Evolutionary conservation across 2,888 invertebrate genomes (phyloP), one percentile per base, ranked within the genome.

Genomic region (Rotaria socialis): DNA sequence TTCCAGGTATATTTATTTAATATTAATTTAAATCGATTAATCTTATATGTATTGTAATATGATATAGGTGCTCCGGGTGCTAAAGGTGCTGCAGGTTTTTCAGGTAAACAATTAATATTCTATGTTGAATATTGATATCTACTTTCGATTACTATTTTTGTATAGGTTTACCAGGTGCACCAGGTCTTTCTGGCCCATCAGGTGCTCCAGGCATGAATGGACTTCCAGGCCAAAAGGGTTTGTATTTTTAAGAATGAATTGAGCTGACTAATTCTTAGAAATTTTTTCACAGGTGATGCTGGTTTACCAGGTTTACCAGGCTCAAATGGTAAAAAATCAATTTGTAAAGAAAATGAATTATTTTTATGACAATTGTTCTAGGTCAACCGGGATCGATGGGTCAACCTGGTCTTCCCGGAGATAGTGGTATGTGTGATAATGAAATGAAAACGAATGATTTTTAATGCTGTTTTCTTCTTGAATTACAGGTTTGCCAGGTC

Each of bases 1-100:
- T 84, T 56, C 87, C 87, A 47, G 85, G 88, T 74, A 60, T 3
- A 43, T 6, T 43, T 22, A 22, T 19, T 5, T 41, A 7, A 41
- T 19, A 19, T 19, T 22, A 5, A 5, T 41, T 74, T 41, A 7
- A 8, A 27, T 67, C 11, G 27, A 22, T 27, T 27, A 16, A 41
- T 43, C 41, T 19, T 0, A 74, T 24, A 74, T 8, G 0, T 43
- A 2, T 74, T 74, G n/a, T 8, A 22, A 16, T 55, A 41, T n/a
- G 11, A 35, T 27, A 50, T 74, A 80, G 87, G 87, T 24, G 60
- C 56, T 24, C 47, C 50, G 22, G 87, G 87, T 22, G 50, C 74
- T 19, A 47, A 24, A 56, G 87, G 87, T 35, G 50, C 75, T 24
- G 41, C 85, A 19, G 87, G 87, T 74, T 22, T 84, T 3, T 75